These are phyloP conservation scores for Ophthalmolycus amberensis DNA, from an alignment of 2,113 vertebrate species.

Conservation along the genomic window DNA sequence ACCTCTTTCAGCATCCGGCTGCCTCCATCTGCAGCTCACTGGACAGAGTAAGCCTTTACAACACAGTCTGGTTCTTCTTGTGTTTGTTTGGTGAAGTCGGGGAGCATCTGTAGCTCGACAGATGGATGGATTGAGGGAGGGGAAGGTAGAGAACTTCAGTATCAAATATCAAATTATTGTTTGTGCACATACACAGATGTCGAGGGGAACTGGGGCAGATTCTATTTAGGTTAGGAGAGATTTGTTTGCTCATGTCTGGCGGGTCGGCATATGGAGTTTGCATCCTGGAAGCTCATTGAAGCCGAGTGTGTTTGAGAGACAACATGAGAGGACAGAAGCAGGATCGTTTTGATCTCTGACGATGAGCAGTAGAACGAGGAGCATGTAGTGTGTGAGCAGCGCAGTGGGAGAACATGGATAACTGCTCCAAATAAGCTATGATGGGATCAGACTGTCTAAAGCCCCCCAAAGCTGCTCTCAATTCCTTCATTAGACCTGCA, in stretches of 20 bases:
- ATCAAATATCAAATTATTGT: constrained; percentile 28
- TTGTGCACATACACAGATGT: constrained; percentile 45
- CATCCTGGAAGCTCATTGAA: not conserved
- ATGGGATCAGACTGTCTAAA: constrained; percentile 71
- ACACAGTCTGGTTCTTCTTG: not conserved
- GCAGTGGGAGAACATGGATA: constrained; percentile 50
- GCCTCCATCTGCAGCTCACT: constrained; percentile 25
- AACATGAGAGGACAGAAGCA: not conserved
- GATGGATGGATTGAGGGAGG: constrained; percentile 38
- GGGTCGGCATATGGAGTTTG: not conserved
- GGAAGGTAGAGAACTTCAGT: constrained; percentile 12
- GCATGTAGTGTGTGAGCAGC: not conserved
- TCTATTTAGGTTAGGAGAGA: constrained; percentile 40
- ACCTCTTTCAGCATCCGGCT: not conserved
- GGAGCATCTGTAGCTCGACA: constrained; percentile 59
- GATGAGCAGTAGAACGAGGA: not conserved
- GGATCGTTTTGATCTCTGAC: not conserved
- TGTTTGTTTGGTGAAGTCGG: constrained; percentile 33
- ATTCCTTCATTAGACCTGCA: constrained; percentile 48
- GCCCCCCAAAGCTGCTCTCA: constrained; percentile 67
- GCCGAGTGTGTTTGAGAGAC: not conserved
- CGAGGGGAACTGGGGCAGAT: constrained; percentile 29
- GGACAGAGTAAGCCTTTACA: constrained; percentile 8
- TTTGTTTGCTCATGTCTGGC: constrained; percentile 9
- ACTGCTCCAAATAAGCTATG: constrained; percentile 67